Conservation (phyloP, 2,888 invertebrate genomes). For the Philereme transversata region DNA sequence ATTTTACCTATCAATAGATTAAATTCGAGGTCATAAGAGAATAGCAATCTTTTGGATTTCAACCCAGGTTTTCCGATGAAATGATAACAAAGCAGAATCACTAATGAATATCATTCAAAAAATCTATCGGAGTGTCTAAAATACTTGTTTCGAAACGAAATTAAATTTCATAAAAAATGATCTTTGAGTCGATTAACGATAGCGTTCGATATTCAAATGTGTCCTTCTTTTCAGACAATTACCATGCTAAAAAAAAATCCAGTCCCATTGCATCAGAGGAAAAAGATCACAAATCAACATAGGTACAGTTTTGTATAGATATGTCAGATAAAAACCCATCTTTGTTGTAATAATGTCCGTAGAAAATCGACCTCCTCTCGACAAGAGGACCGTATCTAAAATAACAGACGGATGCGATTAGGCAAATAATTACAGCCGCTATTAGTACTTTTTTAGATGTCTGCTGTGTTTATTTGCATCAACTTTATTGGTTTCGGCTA, state of each 20-base stretch:
- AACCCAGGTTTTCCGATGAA: slow-evolving; percentile 15
- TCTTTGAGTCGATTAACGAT: no score
- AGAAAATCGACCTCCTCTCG: slow-evolving; percentile 45
- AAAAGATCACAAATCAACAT: not conserved
- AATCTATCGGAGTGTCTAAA: not conserved
- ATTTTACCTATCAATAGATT: slow-evolving; percentile 26
- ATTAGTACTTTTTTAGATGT: slow-evolving; percentile 45
- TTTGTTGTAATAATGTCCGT: slow-evolving; percentile 36
- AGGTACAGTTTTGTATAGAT: not conserved
- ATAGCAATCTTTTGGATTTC: slow-evolving; percentile 17
- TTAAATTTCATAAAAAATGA: not conserved
- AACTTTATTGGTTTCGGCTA: no score
- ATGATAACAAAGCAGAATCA: slow-evolving; percentile 18
- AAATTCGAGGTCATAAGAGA: slow-evolving; percentile 22
- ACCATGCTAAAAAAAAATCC: no score
- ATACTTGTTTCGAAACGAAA: not conserved
- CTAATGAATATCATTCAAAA: slow-evolving; percentile 11
- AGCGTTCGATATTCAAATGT: no score
- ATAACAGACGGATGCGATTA: slow-evolving; percentile 45
- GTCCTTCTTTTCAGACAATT: no score
- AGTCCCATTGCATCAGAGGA: not conserved
- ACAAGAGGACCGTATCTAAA: slow-evolving; percentile 47
- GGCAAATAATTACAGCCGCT: slow-evolving; percentile 65
- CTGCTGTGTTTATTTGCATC: not conserved
- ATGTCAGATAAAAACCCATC: not conserved